A percentile compares a stretch with the other conserved stretches of the same genome.
phyloP scores from a whole-genome alignment of 30 jellyfish, hydroid and myxozoan species.

The Chrysaora quinquecirrha region DNA sequence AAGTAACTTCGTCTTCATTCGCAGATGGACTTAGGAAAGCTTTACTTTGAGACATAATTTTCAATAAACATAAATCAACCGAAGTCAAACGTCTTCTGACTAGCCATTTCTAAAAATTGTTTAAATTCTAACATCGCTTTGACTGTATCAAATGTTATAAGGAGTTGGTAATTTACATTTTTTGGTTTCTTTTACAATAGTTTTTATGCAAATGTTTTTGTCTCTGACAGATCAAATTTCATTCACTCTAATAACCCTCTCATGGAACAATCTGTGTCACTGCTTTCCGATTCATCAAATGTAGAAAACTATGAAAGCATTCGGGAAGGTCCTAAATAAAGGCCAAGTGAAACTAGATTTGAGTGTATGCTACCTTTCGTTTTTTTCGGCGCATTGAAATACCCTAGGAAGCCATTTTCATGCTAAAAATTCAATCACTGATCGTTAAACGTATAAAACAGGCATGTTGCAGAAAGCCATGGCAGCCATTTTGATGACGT shows the following conservation, averaged over 20 bases:
- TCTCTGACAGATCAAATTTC: neutral
- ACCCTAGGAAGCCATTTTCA: too few relatives aligned
- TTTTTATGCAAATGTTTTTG: neutral
- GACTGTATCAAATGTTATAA: neutral
- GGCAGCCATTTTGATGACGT: too few relatives aligned
- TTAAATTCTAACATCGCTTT: neutral
- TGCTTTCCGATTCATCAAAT: neutral
- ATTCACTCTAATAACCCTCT: neutral
- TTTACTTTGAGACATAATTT: conserved; percentile 19
- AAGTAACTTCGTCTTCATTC: neutral
- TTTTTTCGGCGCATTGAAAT: too few relatives aligned
- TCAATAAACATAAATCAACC: neutral
- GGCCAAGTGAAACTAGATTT: too few relatives aligned
- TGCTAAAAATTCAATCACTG: too few relatives aligned
- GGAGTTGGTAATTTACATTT: neutral
- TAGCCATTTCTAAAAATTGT: neutral
- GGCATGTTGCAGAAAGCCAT: too few relatives aligned
- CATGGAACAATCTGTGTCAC: neutral
- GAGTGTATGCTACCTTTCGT: too few relatives aligned
- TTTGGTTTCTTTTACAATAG: neutral
- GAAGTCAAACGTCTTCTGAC: neutral
- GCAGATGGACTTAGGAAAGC: conserved; percentile 6
- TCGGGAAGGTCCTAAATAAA: too few relatives aligned
- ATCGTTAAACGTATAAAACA: too few relatives aligned
- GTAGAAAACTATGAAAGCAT: neutral